Percentiles rank a stretch among this genome's conserved stretches.
phyloP scores from a whole-genome alignment of 2,113 vertebrate species.

The Python bivittatus region DNA sequence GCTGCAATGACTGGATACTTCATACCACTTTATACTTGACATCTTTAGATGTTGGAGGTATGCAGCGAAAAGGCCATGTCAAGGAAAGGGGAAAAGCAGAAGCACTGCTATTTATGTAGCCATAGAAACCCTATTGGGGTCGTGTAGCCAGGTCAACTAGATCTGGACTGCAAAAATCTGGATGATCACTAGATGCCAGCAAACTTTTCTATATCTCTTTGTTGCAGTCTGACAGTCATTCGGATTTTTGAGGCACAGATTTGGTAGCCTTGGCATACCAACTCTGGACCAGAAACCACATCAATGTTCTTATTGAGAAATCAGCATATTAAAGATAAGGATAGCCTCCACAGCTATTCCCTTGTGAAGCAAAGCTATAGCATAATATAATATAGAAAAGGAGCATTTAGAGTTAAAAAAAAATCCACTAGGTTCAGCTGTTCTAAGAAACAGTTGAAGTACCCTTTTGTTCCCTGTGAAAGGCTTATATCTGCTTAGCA shows the following conservation, averaged over 20 bases:
- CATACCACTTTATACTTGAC: conserved; percentile 58
- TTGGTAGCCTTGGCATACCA: not conserved
- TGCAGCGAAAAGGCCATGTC: conserved; percentile 56
- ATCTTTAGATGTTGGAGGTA: conserved; percentile 60
- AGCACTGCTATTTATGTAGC: not conserved
- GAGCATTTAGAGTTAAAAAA: not conserved
- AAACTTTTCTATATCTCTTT: no score
- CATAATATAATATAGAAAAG: not conserved
- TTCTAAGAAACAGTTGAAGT: not conserved
- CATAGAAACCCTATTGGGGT: not conserved
- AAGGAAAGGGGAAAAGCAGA: conserved; percentile 28
- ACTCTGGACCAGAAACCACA: not conserved
- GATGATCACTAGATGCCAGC: no score
- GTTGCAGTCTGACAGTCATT: no score
- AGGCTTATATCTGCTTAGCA: not conserved
- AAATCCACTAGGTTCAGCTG: not conserved
- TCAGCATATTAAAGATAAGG: not conserved
- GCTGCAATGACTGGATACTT: conserved; percentile 38
- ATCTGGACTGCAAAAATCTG: no score
- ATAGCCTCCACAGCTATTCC: not conserved
- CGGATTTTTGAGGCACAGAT: no score
- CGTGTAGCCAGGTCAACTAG: not conserved
- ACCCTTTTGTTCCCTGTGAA: accelerated
- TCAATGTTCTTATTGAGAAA: not conserved
- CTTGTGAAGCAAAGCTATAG: conserved; percentile 7